Base-by-base conservation (phyloP, 2,797 vertebrate species). In the Rhabdophis nuchalis region DNA sequence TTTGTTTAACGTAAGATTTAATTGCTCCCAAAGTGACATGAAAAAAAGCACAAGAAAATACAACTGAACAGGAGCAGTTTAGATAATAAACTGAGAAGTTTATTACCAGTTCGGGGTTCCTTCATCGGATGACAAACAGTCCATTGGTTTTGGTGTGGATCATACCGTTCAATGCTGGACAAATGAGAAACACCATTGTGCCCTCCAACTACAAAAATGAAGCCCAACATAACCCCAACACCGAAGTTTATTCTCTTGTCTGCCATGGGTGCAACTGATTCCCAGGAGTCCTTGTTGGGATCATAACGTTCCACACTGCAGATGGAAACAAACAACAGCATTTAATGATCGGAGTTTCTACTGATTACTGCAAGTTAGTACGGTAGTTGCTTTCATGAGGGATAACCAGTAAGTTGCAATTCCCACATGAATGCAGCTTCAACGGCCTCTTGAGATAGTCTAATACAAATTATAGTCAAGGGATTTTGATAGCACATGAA, bases 231-330 rank as follows among this genome's bases (percentile, higher is more conserved):
- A 90, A 99, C 98, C 0, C 99, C 99, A 0, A 99, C 98, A 1
- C 99, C 99, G 18, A 99, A 99, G 98, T 99, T 99, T 93, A 99
- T 99, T 93, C 99, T 97, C 93, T 99, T 99, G 92, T 99, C 99
- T 20, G 99, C 98, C 99, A 99, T 99, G 54, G 99, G 98, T 91
- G 99, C 99, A 89, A 99, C 99, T 91, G 98, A 98, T 97, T 99
- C 99, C 99, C 99, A 99, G 6, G 98, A 98, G 93, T 99, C 99
- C 95, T 99, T 99, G 97, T 99, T 99, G 0, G 99, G 98, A 94
- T 99, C 99, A 1, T 99, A 99, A 61, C 99, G 97, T 91, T 99
- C 99, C 98, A 99, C 98, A 68, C 99, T 99, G 98, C 23, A 89
- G 94, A 94, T 0, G 46, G 88, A 96, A 93, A 94, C 86, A 95